Evolutionary conservation across 1,140 invertebrate species (phyloP), one percentile per base, ranked within the genome.

Genomic region (Andricus grossulariae): DNA sequence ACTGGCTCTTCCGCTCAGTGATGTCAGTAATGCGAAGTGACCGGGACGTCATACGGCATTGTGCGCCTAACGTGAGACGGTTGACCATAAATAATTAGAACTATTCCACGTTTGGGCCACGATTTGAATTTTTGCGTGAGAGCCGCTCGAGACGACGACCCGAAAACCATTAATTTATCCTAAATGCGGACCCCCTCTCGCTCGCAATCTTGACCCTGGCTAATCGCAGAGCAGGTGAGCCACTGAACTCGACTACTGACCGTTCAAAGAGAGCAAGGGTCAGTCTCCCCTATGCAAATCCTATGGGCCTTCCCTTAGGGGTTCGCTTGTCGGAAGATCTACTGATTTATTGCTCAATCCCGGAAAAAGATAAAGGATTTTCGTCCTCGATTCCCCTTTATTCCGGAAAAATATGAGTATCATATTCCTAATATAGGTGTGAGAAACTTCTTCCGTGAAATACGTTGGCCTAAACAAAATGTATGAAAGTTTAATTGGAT

Each of bases 171-270:
- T 90, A 90, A 89, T 90, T 88, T 86, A 85, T 88, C 86, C 86
- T 87, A 86, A 88, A 89, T 83, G 84, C 76, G 50, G 73, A 78
- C 79, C 77, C 73, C 78, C 74, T 84, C 76, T 75, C 78, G 15
- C 80, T 77, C 74, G 77, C 73, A 84, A 88, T 88, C 88, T 90
- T 88, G 87, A 89, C 87, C 88, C 86, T 72, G 84, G 85, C 86
- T 90, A 90, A 90, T 89, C 88, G 83, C 84, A 80, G 89, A 88
- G 86, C 88, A 89, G 88, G 87, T 89, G 88, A 89, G 88, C 88
- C 78, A 49, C 76, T 76, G 75, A 80, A 77, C 84, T 81, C 80
- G 66, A 83, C 82, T 72, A 86, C 82, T 88, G 87, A 88, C 87
- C 87, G 81, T 80, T 82, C 50, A 15, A 49, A 52, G 49, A 66